Conservation (phyloP, 2,888 invertebrate species). For the Cheilosia vulpina region DNA sequence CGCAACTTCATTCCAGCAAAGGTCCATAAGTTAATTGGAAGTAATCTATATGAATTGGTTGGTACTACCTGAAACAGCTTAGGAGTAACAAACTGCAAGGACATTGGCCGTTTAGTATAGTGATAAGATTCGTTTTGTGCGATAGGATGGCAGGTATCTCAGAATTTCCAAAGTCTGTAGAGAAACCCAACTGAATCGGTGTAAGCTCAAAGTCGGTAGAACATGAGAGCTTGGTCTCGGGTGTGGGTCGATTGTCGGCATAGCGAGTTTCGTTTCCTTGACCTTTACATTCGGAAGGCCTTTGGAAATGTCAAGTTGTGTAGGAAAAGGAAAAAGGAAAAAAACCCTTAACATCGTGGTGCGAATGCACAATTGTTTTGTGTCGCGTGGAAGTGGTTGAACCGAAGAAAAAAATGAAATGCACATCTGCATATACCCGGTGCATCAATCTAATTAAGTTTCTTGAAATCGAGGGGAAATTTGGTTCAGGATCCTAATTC, state of each 20-base stretch:
- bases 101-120: background rate
- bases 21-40: background rate
- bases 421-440: too few relatives aligned
- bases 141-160: rapidly evolving
- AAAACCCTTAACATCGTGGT: too few relatives aligned
- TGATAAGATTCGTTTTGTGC: background rate
- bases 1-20: background rate
- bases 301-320: too few relatives aligned
- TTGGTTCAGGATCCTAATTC: too few relatives aligned
- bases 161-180: too few relatives aligned
- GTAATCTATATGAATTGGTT: background rate
- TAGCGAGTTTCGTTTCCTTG: background rate
- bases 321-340: too few relatives aligned
- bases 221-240: background rate
- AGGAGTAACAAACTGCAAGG: background rate
- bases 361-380: too few relatives aligned
- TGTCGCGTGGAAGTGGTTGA: too few relatives aligned
- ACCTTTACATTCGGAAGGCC: background rate
- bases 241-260: background rate
- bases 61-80: background rate
- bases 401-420: too few relatives aligned
- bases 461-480: too few relatives aligned
- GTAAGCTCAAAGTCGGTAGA: background rate
- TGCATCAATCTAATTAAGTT: too few relatives aligned
- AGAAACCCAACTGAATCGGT: too few relatives aligned